phyloP scores from a whole-genome alignment of 2,113 vertebrate genomes.

The Cephalopterus ornatus region DNA sequence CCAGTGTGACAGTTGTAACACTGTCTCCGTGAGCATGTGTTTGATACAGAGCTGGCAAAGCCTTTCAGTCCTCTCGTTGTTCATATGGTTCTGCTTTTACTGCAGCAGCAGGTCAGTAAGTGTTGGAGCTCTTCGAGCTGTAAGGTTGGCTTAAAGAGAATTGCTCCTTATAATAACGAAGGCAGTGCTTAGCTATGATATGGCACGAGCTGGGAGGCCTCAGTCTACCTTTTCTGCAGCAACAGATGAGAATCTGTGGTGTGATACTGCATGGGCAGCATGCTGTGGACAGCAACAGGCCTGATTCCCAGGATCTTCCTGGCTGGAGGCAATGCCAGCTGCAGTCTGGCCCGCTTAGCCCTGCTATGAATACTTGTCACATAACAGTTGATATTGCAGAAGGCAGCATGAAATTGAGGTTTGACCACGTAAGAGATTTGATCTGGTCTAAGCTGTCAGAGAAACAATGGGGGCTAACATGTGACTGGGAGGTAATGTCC shows the following conservation, averaged over 20 bases:
- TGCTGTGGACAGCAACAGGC: background rate
- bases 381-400: background rate
- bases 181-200: background rate
- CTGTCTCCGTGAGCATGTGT: rapidly evolving
- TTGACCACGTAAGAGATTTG: background rate
- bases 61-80: background rate
- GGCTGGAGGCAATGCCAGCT: background rate
- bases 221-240: background rate
- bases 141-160: background rate
- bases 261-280: background rate
- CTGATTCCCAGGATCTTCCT: background rate
- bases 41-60: background rate
- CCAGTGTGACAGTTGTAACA: background rate
- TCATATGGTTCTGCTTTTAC: rapidly evolving
- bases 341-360: background rate
- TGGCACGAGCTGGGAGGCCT: background rate
- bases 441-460: background rate
- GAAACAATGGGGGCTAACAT: background rate
- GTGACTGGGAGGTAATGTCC: background rate
- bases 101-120: background rate
- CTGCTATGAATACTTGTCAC: background rate
- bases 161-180: background rate
- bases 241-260: background rate
- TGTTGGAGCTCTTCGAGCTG: background rate
- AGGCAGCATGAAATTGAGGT: background rate